phyloP scores from a whole-genome alignment of 2,888 invertebrate genomes.

The Pharmacophagus antenor region DNA sequence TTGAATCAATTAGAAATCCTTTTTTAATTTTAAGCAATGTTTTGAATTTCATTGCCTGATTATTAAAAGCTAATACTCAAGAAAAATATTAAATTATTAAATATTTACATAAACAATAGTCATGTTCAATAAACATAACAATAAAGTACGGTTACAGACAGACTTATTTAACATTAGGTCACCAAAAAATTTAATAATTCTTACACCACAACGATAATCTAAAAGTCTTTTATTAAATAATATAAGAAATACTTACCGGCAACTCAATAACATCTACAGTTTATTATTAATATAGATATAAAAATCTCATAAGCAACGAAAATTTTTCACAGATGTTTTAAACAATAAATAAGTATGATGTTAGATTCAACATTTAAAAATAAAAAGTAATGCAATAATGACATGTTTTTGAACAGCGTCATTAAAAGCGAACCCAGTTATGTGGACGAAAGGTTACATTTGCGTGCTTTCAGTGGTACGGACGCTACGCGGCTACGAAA shows the following conservation, averaged over 20 bases:
- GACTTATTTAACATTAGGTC: not conserved
- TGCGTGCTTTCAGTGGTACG: constrained; percentile 46
- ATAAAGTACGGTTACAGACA: not conserved
- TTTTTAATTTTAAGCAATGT: no score
- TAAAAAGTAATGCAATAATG: constrained; percentile 56
- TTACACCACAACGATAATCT: not conserved
- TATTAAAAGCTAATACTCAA: no score
- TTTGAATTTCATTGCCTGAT: no score
- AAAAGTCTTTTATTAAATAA: not conserved
- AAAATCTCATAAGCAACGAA: constrained; percentile 53
- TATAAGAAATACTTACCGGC: not conserved
- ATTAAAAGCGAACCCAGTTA: constrained; percentile 44
- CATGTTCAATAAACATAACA: not conserved
- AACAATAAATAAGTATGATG: constrained; percentile 60
- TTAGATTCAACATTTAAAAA: constrained; percentile 61
- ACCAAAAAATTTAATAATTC: not conserved
- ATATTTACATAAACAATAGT: not conserved
- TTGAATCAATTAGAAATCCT: no score
- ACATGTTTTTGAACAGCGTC: constrained; percentile 60
- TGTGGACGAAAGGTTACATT: constrained; percentile 49
- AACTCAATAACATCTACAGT: constrained; percentile 16
- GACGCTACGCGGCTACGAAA: constrained; percentile 41
- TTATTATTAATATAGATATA: constrained; percentile 41
- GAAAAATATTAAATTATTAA: not conserved
- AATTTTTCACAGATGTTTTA: constrained; percentile 63